These are phyloP conservation scores for Phaethon lepturus DNA, from an alignment of 2,113 vertebrate genomes.

Conservation along the genomic window DNA sequence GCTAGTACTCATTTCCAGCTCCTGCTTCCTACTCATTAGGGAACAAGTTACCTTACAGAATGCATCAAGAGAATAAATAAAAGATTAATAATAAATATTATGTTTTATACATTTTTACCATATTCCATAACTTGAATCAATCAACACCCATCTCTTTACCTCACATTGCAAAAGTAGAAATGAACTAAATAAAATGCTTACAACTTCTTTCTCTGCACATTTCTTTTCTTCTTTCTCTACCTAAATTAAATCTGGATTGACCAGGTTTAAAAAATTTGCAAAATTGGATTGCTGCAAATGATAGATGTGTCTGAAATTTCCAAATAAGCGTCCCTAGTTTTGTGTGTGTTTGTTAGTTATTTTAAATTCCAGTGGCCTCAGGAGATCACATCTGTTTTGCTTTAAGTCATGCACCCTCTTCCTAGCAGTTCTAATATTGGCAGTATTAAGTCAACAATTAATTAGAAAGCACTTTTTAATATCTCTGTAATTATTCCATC, in stretches of 20 bases:
- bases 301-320: background rate
- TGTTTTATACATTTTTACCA: background rate
- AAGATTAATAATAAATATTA: background rate
- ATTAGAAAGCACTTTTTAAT: background rate
- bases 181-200: background rate
- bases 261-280: background rate
- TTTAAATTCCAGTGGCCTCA: background rate
- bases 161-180: background rate
- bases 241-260: background rate
- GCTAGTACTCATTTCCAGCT: background rate
- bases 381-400: background rate
- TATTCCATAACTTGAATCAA: background rate
- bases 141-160: background rate
- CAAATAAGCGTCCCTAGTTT: background rate
- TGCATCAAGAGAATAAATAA: background rate
- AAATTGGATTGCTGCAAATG: background rate
- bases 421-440: background rate
- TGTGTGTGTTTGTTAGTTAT: background rate
- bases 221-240: background rate
- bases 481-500: background rate
- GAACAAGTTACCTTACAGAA: background rate
- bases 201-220: background rate
- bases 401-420: background rate
- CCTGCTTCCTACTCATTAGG: background rate
- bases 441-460: background rate